phyloP scores from a whole-genome alignment of 1,140 invertebrate genomes.

The Hermetia illucens region DNA sequence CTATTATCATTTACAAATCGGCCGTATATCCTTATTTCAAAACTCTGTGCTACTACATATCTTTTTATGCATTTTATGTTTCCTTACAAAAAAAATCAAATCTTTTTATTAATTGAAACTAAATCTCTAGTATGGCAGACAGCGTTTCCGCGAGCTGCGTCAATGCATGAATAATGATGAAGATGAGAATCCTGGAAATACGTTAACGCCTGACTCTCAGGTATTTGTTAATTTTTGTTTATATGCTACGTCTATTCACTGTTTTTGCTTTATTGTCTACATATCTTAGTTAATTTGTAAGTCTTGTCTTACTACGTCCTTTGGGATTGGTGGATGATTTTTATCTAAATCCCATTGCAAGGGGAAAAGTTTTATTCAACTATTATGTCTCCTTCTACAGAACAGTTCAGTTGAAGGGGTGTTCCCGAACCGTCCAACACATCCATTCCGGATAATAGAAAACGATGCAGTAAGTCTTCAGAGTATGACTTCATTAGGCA shows the following conservation, averaged over 20 bases:
- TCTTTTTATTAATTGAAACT: too few species aligned
- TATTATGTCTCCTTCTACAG: conserved; percentile 10
- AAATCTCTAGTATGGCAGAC: conserved; percentile 41
- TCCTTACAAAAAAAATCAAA: too few species aligned
- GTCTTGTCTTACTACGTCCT: too few species aligned
- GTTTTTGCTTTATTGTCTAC: too few species aligned
- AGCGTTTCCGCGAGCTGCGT: conserved; percentile 65
- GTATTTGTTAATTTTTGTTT: conserved; percentile 45
- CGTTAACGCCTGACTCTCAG: conserved; percentile 63
- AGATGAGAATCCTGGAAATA: conserved; percentile 46
- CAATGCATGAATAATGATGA: conserved; percentile 74
- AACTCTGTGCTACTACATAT: too few species aligned
- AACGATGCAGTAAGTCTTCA: conserved; percentile 74
- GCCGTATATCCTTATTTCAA: too few species aligned
- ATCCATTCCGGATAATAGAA: conserved; percentile 68
- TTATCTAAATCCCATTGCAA: too few species aligned
- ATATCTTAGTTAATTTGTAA: too few species aligned
- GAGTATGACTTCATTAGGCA: conserved; percentile 69
- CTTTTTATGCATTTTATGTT: too few species aligned
- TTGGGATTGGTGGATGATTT: too few species aligned
- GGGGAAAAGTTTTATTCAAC: too few species aligned
- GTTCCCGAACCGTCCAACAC: conserved; percentile 38
- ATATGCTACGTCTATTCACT: conserved; percentile 4
- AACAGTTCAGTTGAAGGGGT: conserved; percentile 40
- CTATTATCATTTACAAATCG: too few species aligned